Evolutionary conservation across 2,888 invertebrate species (phyloP), one percentile per base, ranked within the genome.

Genomic region (Heliconius cydno): DNA sequence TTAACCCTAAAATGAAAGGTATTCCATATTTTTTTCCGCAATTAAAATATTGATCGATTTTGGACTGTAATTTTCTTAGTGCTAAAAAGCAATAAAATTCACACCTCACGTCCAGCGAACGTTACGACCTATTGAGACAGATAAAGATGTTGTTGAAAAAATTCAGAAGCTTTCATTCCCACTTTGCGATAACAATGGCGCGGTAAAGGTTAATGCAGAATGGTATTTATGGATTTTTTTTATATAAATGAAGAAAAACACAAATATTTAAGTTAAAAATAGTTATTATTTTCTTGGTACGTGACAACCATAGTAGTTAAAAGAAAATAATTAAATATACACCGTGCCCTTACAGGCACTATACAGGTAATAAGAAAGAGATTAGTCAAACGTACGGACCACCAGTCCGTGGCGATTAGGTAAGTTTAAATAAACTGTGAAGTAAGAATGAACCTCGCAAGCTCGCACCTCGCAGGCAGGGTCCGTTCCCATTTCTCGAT

Each of bases 71-170:
- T 78, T 82, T 78, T 82, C 73, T 60, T 52, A n/a, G 76, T 74
- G 80, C 77, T 81, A 82, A 82, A 79, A 79, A 80, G 80, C 84
- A 71, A 84, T 86, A 86, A 86, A 84, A 84, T 85, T 86, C 86
- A 83, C 86, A 86, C 87, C 86, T 86, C 85, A 84, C 85, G 85
- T 86, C 82, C 82, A 81, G 81, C 83, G 81, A 83, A 83, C 86
- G 88, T 91, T 92, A 94, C 91, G 93, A 92, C 89, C 92, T 86
- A 93, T 94, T 94, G 90, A 92, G 88, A 88, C 86, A 87, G 91
- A 93, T 94, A 91, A 92, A 93, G 93, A 90, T 92, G 93, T 93
- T 87, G 89, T 85, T 87, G 88, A 91, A 92, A 92, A 92, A 92
- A 88, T 83, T 83, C 84, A 80, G 88, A 86, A 86, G 87, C 30